Percentiles rank a stretch among this genome's conserved stretches.
Conservation (phyloP, 1,140 invertebrate genomes). For the Drosophila kurseongensis region DNA sequence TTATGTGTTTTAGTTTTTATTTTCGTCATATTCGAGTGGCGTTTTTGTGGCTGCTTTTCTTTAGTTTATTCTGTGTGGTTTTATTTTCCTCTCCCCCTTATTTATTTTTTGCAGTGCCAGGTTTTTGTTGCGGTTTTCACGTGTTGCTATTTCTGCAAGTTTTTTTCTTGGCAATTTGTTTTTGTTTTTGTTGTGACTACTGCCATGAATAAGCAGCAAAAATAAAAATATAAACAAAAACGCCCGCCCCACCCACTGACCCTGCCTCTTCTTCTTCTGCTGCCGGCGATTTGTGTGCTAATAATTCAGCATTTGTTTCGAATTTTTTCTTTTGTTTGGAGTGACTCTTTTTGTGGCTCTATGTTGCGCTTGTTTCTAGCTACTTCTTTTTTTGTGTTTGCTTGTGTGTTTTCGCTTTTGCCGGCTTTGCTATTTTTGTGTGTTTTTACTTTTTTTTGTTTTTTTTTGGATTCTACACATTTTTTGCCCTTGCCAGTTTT, state of each 20-base stretch:
- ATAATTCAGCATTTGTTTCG: conserved; percentile 78
- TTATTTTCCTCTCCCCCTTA: conserved; percentile 11
- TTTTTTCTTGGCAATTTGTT: conserved; percentile 47
- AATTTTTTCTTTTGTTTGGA: conserved; percentile 31
- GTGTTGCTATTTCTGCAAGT: conserved; percentile 75
- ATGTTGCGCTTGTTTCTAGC: conserved; percentile 45
- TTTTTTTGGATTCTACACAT: conserved; percentile 53
- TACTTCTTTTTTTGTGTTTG: conserved; percentile 36
- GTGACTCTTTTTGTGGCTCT: conserved; percentile 38
- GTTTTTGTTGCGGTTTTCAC: conserved; percentile 71
- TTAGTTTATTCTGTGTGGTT: conserved; percentile 12
- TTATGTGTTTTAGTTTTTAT: conserved; percentile 66
- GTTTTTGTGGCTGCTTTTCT: conserved; percentile 36
- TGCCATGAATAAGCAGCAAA: conserved; percentile 60
- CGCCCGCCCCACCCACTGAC: conserved; percentile 25
- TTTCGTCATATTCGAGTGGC: conserved; percentile 70
- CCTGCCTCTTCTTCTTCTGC: conserved; percentile 26
- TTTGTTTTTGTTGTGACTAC: conserved; percentile 59
- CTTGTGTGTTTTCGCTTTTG: conserved; percentile 33
- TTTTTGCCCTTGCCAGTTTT: conserved; percentile 65
- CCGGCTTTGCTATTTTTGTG: conserved; percentile 32
- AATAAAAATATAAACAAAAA: conserved; percentile 49
- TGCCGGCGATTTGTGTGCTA: conserved; percentile 66
- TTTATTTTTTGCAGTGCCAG: conserved; percentile 32
- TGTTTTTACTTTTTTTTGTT: conserved; percentile 16